These are phyloP conservation scores for Cinclus mexicanus DNA, from an alignment of 2,113 vertebrate species.

Conservation along the genomic window DNA sequence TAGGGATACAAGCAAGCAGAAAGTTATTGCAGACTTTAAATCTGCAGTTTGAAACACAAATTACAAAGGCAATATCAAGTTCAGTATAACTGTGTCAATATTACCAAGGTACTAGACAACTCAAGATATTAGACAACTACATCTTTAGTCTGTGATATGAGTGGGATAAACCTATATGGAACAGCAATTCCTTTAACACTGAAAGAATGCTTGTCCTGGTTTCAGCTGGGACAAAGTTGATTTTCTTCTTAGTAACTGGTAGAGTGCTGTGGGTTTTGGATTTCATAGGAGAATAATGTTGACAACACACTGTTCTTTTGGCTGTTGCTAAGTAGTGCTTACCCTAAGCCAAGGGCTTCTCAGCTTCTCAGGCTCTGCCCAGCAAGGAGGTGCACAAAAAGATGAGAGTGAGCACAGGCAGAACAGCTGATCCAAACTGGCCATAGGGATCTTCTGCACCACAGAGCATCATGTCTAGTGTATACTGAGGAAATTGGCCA, in stretches of 20 bases:
- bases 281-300: not conserved
- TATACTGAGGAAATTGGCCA: not conserved
- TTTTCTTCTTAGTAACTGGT: not conserved
- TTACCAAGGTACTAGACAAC: not conserved
- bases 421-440: not conserved
- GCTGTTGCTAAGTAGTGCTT: not conserved
- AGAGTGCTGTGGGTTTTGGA: not conserved
- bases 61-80: not conserved
- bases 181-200: not conserved
- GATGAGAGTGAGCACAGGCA: not conserved
- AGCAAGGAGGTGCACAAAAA: not conserved
- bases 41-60: not conserved
- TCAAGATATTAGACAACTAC: not conserved
- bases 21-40: not conserved
- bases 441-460: not conserved
- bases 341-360: not conserved
- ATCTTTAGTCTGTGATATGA: not conserved
- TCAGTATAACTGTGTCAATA: not conserved
- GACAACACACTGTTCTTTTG: not conserved
- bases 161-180: not conserved
- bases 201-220: not conserved
- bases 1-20: not conserved
- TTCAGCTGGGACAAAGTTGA: not conserved
- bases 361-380: not conserved
- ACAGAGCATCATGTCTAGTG: not conserved